These are phyloP conservation scores for Dolomedes plantarius DNA, from an alignment of 2,888 invertebrate genomes.

Conservation along the genomic window DNA sequence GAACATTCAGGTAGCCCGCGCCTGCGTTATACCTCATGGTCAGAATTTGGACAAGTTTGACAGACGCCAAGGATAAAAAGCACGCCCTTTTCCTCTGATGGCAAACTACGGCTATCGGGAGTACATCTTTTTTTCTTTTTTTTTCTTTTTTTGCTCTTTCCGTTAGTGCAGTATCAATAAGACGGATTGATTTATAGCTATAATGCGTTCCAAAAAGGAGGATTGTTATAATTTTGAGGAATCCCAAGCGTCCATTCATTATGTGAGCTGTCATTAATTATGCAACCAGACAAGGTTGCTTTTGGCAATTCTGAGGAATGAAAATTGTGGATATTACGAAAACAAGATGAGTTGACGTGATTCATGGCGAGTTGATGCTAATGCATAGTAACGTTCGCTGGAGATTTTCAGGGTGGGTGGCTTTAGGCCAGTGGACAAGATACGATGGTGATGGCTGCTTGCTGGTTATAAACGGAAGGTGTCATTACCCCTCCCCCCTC, in stretches of 20 bases:
- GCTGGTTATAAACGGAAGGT: too few species aligned
- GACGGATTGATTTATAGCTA: neutral
- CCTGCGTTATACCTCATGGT: neutral
- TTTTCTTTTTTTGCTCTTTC: too few species aligned
- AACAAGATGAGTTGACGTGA: too few species aligned
- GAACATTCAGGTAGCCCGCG: neutral
- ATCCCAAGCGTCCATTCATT: neutral
- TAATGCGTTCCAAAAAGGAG: neutral
- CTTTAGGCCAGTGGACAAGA: too few species aligned
- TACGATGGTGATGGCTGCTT: too few species aligned
- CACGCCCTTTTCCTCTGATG: neutral
- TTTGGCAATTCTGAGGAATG: too few species aligned
- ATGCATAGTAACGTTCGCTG: too few species aligned
- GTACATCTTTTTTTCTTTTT: neutral
- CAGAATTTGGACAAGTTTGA: conserved; percentile 2
- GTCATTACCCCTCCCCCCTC: too few species aligned
- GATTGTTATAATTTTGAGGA: neutral
- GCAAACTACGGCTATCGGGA: neutral
- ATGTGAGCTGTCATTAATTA: neutral
- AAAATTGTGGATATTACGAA: too few species aligned
- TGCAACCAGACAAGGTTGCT: neutral
- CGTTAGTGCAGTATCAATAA: neutral
- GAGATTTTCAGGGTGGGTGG: too few species aligned
- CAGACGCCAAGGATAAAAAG: neutral
- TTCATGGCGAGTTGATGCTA: too few species aligned